These are phyloP conservation scores for Drosophila cracens DNA, from an alignment of 2,888 invertebrate species.

Conservation along the genomic window DNA sequence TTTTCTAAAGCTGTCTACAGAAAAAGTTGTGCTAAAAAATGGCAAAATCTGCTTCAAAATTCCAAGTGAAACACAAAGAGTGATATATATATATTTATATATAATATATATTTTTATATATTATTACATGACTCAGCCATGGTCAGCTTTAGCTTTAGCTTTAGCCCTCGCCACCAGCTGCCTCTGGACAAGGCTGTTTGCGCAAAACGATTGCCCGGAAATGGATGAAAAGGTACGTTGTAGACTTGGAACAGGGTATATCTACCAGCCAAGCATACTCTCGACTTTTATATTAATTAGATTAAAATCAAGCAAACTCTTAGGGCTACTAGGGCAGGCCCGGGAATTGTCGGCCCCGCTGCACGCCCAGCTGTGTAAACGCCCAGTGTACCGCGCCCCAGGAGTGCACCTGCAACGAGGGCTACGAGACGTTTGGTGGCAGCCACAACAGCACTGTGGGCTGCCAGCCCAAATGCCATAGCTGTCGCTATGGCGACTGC, in stretches of 20 bases:
- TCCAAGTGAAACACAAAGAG: conserved; percentile 10
- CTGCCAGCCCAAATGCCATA: conserved; percentile 29
- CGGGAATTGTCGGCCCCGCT: conserved; percentile 2
- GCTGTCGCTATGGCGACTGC: conserved; percentile 28
- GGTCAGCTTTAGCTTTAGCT: background rate
- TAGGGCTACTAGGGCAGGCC: conserved; percentile 23
- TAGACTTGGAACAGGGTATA: background rate
- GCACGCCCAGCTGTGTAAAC: conserved; percentile 13
- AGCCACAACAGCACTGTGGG: background rate
- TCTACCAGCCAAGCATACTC: background rate
- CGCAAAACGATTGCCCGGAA: conserved; percentile 1
- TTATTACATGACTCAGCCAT: conserved; percentile 16
- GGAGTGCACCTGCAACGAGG: conserved; percentile 24
- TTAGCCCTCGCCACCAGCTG: background rate
- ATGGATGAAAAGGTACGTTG: background rate
- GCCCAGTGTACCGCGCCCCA: conserved; percentile 24
- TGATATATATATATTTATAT: background rate
- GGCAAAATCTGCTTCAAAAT: conserved; percentile 16
- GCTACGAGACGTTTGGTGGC: conserved; percentile 10
- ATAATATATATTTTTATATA: background rate
- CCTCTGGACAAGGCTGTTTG: background rate
- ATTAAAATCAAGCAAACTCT: background rate
- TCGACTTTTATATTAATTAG: background rate
- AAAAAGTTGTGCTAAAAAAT: background rate
- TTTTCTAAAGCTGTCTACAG: conserved; percentile 13